Conservation (phyloP, 2,888 invertebrate genomes). For the Teleogryllus oceanicus region DNA sequence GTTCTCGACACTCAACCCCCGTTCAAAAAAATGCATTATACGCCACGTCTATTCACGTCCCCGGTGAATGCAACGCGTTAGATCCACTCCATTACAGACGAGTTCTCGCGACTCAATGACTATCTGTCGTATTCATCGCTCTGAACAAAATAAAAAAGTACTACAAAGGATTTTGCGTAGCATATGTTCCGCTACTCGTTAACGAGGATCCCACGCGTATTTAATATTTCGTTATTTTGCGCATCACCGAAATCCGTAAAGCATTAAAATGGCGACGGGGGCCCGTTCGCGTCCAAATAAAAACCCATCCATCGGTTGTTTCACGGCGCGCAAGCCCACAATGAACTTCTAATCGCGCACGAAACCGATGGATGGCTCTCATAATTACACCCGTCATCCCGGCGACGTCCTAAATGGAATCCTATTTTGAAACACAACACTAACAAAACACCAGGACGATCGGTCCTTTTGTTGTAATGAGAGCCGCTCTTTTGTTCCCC, state of each 20-base stretch:
- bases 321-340: background rate
- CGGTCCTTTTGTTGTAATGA: conserved; percentile 4
- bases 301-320: background rate
- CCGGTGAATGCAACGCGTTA: background rate
- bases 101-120: background rate
- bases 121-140: background rate
- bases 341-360: conserved; percentile 1
- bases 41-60: conserved; percentile 9
- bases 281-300: background rate
- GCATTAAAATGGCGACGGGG: background rate
- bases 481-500: background rate
- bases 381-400: background rate
- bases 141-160: background rate
- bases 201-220: conserved; percentile 4
- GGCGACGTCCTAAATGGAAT: conserved; percentile 8
- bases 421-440: conserved; percentile 18
- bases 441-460: background rate
- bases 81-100: conserved; percentile 8
- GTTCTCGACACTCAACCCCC: conserved; percentile 9
- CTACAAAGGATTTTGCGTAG: background rate
- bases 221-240: conserved; percentile 18
- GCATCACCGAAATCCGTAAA: background rate
- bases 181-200: background rate
- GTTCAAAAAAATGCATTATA: conserved; percentile 9
- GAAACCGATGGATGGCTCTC: background rate